Conservation (phyloP, 1,140 invertebrate genomes). For the Drosophila bipectinata region DNA sequence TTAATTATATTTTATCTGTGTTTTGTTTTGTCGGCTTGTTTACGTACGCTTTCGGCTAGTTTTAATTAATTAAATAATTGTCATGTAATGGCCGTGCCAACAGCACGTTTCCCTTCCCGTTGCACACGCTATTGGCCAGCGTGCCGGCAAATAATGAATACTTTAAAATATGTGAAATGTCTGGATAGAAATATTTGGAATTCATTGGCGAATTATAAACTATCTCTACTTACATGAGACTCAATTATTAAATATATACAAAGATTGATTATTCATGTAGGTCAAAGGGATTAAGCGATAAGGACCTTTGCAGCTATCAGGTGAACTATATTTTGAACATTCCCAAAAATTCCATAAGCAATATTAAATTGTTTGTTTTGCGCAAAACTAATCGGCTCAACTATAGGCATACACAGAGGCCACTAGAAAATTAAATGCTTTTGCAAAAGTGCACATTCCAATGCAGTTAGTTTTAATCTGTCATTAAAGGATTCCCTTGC, state of each 20-base stretch:
- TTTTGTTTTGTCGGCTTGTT: conserved; percentile 65
- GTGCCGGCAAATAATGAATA: conserved; percentile 1
- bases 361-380: conserved; percentile 21
- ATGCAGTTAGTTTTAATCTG: conserved; percentile 29
- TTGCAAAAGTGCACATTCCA: neutral
- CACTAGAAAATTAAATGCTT: neutral
- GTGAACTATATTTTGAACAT: neutral
- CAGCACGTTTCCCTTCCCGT: conserved; percentile 9
- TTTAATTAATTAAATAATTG: conserved; percentile 81
- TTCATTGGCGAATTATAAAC: conserved; percentile 25
- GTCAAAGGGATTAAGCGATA: conserved; percentile 3
- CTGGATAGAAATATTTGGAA: neutral
- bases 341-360: conserved; percentile 15
- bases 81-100: conserved; percentile 42
- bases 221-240: neutral
- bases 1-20: conserved; percentile 75
- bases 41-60: conserved; percentile 58
- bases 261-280: neutral
- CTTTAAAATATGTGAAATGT: neutral
- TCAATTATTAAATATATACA: neutral
- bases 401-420: conserved; percentile 8
- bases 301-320: neutral
- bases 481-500: conserved; percentile 1
- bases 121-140: conserved; percentile 9
- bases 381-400: conserved; percentile 35